A percentile compares a stretch with the other conserved stretches of the same genome.
Evolutionary conservation across 2,888 invertebrate species (phyloP).

Genomic region (Pherbina coryleti): DNA sequence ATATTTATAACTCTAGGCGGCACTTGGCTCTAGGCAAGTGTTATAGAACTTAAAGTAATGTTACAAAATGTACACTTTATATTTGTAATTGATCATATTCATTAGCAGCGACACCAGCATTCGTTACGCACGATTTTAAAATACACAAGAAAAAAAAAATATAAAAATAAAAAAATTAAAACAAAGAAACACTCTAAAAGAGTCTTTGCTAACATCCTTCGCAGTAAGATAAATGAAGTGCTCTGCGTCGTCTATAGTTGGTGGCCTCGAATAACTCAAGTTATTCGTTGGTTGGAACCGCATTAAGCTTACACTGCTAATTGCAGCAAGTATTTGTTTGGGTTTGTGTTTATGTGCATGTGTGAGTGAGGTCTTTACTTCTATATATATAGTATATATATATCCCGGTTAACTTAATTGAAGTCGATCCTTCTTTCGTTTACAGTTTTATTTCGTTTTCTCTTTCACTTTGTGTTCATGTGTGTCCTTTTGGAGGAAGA

Average conservation of each 20-base stretch:
- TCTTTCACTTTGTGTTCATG: slow-evolving; percentile 13
- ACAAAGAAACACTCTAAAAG: background rate
- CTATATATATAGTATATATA: no score
- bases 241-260: background rate
- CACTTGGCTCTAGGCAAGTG: no score
- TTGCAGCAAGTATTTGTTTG: slow-evolving; percentile 61
- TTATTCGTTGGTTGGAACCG: slow-evolving; percentile 63
- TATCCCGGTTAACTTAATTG: slow-evolving; percentile 17
- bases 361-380: no score
- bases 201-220: background rate
- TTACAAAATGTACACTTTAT: no score
- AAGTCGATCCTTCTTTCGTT: slow-evolving; percentile 8
- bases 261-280: slow-evolving; percentile 46
- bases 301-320: slow-evolving; percentile 67
- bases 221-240: slow-evolving; percentile 17
- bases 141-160: background rate
- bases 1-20: no score
- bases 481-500: slow-evolving; percentile 55
- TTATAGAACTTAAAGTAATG: no score
- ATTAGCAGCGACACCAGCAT: no score
- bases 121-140: no score
- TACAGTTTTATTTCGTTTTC: background rate
- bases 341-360: background rate
- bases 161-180: background rate
- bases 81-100: no score